Evolutionary conservation across 1,140 invertebrate species (phyloP).

Genomic region (Papilio glaucus): DNA sequence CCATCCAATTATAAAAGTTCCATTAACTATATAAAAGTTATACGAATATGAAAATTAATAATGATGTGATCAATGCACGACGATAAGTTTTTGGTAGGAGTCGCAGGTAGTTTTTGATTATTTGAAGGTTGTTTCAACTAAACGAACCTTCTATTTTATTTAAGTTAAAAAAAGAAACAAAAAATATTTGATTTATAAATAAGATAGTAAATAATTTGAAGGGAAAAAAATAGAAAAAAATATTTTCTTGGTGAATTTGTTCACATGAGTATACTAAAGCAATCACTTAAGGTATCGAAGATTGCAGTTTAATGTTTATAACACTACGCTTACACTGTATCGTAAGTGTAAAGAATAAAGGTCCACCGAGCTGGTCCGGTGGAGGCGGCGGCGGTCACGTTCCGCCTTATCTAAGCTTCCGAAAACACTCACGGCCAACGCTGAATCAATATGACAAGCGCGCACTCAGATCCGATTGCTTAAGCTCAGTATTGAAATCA

Average conservation of each 20-base stretch:
- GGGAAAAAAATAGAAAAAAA: too few species aligned
- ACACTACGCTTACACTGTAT: slow-evolving; percentile 46
- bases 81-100: too few species aligned
- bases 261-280: background rate
- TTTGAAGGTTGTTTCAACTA: too few species aligned
- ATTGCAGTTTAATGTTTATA: slow-evolving; percentile 11
- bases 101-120: too few species aligned
- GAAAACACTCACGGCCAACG: slow-evolving; percentile 63
- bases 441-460: slow-evolving; percentile 71
- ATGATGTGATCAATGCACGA: too few species aligned
- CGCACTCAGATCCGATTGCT: slow-evolving; percentile 61
- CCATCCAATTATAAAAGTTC: too few species aligned
- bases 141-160: too few species aligned
- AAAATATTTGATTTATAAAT: too few species aligned
- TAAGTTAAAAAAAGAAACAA: too few species aligned
- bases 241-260: background rate
- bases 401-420: slow-evolving; percentile 64
- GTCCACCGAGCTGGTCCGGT: slow-evolving; percentile 57
- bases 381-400: slow-evolving; percentile 60
- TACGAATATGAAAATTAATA: too few species aligned
- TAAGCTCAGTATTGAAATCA: slow-evolving; percentile 45
- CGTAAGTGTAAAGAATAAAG: slow-evolving; percentile 58
- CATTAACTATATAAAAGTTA: too few species aligned
- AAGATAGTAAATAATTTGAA: too few species aligned
- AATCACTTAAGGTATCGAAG: slow-evolving; percentile 18